A percentile compares a stretch with the other conserved stretches of the same genome.
Evolutionary conservation across 37 sponge, comb jelly and placozoan genomes (phyloP).

Genomic region (Halichondria panicea): DNA sequence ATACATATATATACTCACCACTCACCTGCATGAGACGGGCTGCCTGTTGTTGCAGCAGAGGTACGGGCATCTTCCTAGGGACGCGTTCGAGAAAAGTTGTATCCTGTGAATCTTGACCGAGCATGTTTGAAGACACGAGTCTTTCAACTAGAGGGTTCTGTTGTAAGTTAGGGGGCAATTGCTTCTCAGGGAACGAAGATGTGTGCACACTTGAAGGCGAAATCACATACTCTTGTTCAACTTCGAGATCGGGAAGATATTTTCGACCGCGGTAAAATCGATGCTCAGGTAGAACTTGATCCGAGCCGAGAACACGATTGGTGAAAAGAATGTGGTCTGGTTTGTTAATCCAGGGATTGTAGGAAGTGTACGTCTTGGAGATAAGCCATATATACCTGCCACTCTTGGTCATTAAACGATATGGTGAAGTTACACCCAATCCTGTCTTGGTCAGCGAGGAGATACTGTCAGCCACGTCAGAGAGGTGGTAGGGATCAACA

Average conservation of each 20-base stretch:
- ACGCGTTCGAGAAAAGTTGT: no score
- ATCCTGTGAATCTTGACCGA: no score
- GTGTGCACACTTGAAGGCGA: no score
- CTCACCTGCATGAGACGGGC: no score
- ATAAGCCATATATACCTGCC: slow-evolving; percentile 54
- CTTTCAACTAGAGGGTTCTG: no score
- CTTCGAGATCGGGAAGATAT: slow-evolving; percentile 30
- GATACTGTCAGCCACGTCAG: slow-evolving; percentile 41
- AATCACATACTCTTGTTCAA: no score
- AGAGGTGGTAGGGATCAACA: slow-evolving; percentile 67
- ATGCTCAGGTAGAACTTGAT: slow-evolving; percentile 60
- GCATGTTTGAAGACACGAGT: no score
- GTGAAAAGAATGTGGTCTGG: slow-evolving; percentile 65
- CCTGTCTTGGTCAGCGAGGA: slow-evolving; percentile 27
- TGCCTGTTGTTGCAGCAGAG: no score
- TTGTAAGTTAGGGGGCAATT: no score
- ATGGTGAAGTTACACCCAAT: slow-evolving; percentile 57
- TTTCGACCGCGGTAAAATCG: slow-evolving; percentile 26
- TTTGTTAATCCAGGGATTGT: slow-evolving; percentile 81
- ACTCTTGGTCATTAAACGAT: slow-evolving; percentile 55
- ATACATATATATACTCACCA: no score
- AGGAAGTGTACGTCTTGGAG: slow-evolving; percentile 61
- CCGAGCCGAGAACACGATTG: slow-evolving; percentile 51
- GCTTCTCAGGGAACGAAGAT: no score
- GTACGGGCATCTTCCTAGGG: no score